Base-by-base conservation (phyloP, 2,113 vertebrate species). In the Labeo rohita region DNA sequence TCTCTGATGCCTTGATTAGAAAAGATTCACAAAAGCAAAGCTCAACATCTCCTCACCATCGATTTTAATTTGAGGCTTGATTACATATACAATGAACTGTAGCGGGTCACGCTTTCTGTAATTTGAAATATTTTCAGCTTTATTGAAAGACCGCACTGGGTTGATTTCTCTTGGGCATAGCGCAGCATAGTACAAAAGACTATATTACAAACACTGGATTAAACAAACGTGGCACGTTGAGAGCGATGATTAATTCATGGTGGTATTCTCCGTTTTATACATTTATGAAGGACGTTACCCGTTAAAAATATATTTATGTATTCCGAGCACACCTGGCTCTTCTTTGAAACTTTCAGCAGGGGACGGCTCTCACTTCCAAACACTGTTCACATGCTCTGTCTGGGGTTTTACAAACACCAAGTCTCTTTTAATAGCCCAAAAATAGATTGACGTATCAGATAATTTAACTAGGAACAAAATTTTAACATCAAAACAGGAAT, bases 261-360 rank as follows among this genome's bases (percentile, higher is more conserved):
- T 73, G 15, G 72, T 86, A 83, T 86, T 85, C 68, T 85, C 70
- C 21, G 59, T 85, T 82, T 85, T 61, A 70, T 83, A 77, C 73
- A 77, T 85, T 78, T 85, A 78, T 68, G 78, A 88, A 72, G 79
- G 79, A 85, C 72, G 50, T 83, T 82, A 83, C 47, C 80, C 47
- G 59, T 66, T 66, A 82, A 83, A 61, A 76, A 63, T 34, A 34
- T 21, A 68, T 82, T 74, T 82, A 39, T 39, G 79, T 83, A 86
- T 74, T 65, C 85, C 7, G 28, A 50, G 85, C 85, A 83, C 70
- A 76, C 79, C 79, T 50, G 23, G 63, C 12, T 77, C 72, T 52
- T 45, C 72, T 63, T 79, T 90, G 85, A 94, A 94, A 94, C 84
- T 94, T 95, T 95, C 93, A 94, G 95, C 92, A 77, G 73, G n/a